A percentile compares a stretch with the other conserved stretches of the same genome.
Evolutionary conservation across 2,113 vertebrate genomes (phyloP).

Genomic region (Lathamus discolor): DNA sequence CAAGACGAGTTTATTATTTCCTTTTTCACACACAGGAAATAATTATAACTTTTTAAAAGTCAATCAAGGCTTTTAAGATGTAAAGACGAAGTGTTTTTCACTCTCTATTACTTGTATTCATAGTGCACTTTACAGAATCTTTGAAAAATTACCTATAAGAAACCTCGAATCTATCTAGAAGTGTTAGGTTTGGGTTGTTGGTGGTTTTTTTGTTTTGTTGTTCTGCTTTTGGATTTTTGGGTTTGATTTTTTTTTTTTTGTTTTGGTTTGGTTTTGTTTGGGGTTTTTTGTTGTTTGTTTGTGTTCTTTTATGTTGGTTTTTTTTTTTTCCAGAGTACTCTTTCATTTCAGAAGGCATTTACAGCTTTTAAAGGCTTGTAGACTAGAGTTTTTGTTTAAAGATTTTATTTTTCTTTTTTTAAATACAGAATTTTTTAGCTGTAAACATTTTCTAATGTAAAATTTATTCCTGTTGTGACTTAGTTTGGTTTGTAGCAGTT

Average conservation of each 20-base stretch:
- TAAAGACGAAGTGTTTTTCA: neutral
- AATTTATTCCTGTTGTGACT: neutral
- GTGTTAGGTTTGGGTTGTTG: neutral
- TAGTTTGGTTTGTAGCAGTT: neutral
- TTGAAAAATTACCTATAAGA: neutral
- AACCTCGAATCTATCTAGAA: neutral
- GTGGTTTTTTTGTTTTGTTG: neutral
- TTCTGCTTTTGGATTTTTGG: neutral
- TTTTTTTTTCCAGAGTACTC: neutral
- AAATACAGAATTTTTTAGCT: neutral
- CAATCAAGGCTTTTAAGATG: neutral
- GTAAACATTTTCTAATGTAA: neutral
- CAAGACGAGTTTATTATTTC: neutral
- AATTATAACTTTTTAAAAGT: neutral
- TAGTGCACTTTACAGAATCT: neutral
- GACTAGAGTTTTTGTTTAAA: neutral
- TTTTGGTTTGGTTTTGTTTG: too few species aligned
- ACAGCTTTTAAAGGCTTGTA: neutral
- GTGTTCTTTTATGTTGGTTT: too few species aligned
- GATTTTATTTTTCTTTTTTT: neutral
- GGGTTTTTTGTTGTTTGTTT: too few species aligned
- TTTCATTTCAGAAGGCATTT: neutral
- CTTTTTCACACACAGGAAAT: neutral
- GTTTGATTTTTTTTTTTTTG: fast-evolving
- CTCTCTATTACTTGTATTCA: neutral